phyloP scores from a whole-genome alignment of 1,140 invertebrate genomes.

The Musca vetustissima region DNA sequence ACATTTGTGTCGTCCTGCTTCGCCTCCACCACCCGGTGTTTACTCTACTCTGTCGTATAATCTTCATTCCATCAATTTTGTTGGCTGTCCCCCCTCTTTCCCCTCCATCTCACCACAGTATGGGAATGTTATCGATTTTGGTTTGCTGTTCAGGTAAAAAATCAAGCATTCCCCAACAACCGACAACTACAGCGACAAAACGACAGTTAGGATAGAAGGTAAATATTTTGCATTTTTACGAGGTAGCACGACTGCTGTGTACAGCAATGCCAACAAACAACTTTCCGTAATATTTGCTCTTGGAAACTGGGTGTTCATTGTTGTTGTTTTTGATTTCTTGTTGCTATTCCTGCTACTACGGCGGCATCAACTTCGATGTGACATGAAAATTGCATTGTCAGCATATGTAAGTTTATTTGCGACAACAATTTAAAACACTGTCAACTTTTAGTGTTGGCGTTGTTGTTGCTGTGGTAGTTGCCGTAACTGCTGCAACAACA shows the following conservation, averaged over 20 bases:
- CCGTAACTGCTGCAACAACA: no score
- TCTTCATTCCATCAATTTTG: no score
- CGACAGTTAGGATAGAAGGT: conserved; percentile 2
- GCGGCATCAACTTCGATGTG: background rate
- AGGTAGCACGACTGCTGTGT: background rate
- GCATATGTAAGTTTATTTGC: conserved; percentile 19
- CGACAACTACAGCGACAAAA: background rate
- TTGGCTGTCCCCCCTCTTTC: no score
- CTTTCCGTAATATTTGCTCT: no score
- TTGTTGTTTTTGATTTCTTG: background rate
- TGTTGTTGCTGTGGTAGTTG: no score
- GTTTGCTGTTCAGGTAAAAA: background rate
- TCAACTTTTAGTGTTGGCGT: no score
- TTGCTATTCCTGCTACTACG: background rate
- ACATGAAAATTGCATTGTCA: conserved; percentile 16
- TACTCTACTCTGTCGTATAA: no score
- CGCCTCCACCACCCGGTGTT: no score
- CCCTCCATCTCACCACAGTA: no score
- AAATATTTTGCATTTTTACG: conserved; percentile 19
- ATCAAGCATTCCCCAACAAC: background rate
- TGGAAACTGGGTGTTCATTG: background rate
- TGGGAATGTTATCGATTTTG: conserved; percentile 2
- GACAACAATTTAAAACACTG: conserved; percentile 12
- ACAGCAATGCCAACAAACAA: no score
- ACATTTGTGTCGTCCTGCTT: no score